phyloP scores from a whole-genome alignment of 2,797 vertebrate genomes.

The Paratrypauchen microcephalus region DNA sequence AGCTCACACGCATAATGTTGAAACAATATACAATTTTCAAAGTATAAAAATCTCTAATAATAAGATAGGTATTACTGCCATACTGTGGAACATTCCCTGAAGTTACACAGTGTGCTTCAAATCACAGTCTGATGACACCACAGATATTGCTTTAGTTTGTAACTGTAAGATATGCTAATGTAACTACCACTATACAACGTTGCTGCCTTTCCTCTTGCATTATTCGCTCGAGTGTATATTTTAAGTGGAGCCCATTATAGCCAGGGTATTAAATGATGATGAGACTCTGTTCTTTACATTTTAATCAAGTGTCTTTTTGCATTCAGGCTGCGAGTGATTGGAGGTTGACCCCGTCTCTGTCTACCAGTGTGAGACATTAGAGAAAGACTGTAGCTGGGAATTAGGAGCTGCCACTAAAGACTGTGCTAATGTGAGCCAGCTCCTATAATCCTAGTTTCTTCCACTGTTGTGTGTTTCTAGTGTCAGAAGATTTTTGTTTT shows the following conservation, averaged over 20 bases:
- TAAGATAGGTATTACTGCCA: too few species aligned
- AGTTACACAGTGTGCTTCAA: neutral
- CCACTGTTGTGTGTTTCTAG: neutral
- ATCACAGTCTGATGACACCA: too few species aligned
- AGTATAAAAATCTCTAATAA: too few species aligned
- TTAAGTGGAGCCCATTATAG: conserved; percentile 7
- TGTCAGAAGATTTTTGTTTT: too few species aligned
- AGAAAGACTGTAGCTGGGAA: conserved; percentile 3
- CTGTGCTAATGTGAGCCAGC: neutral
- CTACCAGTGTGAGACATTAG: conserved; percentile 5
- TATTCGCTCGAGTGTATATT: neutral
- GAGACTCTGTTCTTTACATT: conserved; percentile 10
- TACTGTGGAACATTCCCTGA: neutral
- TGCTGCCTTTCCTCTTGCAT: neutral
- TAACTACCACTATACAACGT: neutral
- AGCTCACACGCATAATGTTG: too few species aligned
- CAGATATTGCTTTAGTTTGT: neutral
- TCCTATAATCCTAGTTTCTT: neutral
- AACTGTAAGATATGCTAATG: neutral
- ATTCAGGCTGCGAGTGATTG: conserved; percentile 27
- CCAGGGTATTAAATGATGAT: conserved; percentile 1
- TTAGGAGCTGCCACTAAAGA: neutral
- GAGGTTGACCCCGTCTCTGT: conserved; percentile 17
- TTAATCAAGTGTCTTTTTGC: conserved; percentile 12
- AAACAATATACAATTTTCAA: too few species aligned